Base-by-base conservation (phyloP, 2,888 invertebrate genomes). In the Leptopilina syphax region DNA sequence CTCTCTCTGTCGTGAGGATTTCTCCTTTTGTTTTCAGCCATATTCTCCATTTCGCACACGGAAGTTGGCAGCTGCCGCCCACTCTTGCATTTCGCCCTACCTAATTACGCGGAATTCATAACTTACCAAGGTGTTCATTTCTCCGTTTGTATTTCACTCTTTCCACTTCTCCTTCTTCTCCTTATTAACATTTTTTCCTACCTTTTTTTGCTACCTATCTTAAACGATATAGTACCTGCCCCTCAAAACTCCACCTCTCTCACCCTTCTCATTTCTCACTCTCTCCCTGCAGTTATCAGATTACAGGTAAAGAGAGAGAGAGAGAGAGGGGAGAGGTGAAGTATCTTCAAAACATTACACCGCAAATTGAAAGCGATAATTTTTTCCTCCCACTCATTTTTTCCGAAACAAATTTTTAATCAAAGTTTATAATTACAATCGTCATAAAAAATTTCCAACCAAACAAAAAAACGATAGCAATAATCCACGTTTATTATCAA, bases 91-190 rank as follows among this genome's bases (percentile, higher is more conserved):
- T 89, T 91, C 89, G 87, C 87, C 86, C 89, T 34, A 87, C 86
- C 88, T 90, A 90, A 91, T 90, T 90, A 88, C 86, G 86, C 83
- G 87, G 84, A 88, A 90, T 89, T 89, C 88, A 88, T 89, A 89
- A 90, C 88, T 89, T 87, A 87, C 86, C 80, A 60, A 80, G 13
- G 44, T 54, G 57, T 73, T 73, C 73, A 73, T 73, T 73, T 18
- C 57, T 73, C 57, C 73, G 57, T 60, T 60, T 73, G 57, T 57
- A 73, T 81, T 68, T 78, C 77, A 77, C 79, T 79, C 65, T 10
- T 50, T 50, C 50, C 34, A 34, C 34, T 34, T 34, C 10, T 50
- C 12, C 50, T 50, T 50, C 12, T 50, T 50, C 12, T 50, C 10
- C 50, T 50, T 50, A 9, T 34, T 34, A 34, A 34, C 34, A 34